Base-by-base conservation (phyloP, 2,888 invertebrate genomes). In the Bhutanitis thaidina region DNA sequence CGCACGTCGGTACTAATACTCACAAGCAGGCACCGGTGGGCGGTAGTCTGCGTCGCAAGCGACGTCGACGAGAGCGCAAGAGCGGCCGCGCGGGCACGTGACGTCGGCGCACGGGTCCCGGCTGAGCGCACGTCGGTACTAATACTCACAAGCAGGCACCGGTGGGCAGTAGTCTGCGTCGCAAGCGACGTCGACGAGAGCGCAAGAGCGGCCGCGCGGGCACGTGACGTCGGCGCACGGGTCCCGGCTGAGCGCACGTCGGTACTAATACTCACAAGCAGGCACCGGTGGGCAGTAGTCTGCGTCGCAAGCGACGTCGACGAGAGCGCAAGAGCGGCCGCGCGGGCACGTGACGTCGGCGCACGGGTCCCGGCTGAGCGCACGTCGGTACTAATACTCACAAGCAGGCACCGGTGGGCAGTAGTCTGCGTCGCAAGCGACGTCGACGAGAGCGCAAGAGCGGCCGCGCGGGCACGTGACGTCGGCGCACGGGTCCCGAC, bases 101-200 rank as follows among this genome's bases (percentile, higher is more conserved):
- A 30, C 30, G 30, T n/a, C 30, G 3, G 30, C 30, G 3, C 30
- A 30, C 30, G 30, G 30, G n/a, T 30, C 30, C 4, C 30, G 30
- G 30, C 30, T 10, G 52, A n/a, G n/a, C n/a, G n/a, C n/a, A n/a
- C 93, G 92, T 69, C 96, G 96, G 67, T 96, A 96, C 12, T 94
- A 93, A 13, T 27, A 30, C 41, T 41, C 13, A 41, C 41, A 41
- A 2, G 60, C 96, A 96, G 45, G 94, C 92, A 56, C 95, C 92
- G 41, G 88, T 0, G 91, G 90, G 56, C 95, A 95, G 0, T 41
- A 41, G 14, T 41, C 41, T 15, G 41, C 30, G 43, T 92, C 90
- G 30, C 30, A 30, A 10, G 30, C 20, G 20, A 20, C 20, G 20
- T 20, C 20, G 20, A 20, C 20, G 20, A 20, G 20, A 2, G 20